These are phyloP conservation scores for Perizoma affinitatum DNA, from an alignment of 2,888 invertebrate species.

Conservation along the genomic window DNA sequence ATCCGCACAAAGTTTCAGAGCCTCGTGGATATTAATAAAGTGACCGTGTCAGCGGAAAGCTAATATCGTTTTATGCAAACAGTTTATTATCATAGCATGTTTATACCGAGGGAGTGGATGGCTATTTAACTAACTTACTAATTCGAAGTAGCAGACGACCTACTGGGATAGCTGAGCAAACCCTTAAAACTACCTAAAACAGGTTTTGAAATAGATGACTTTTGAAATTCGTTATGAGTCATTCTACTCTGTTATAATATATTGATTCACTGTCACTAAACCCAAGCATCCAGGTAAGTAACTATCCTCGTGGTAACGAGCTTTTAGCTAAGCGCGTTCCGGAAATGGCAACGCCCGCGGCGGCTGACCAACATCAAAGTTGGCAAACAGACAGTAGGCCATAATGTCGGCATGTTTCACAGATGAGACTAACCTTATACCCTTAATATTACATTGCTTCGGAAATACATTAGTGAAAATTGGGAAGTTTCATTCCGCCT, in stretches of 20 bases:
- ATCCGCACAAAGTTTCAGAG: slow-evolving; percentile 16
- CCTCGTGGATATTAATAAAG: slow-evolving; percentile 26
- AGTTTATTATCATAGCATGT: slow-evolving; percentile 54
- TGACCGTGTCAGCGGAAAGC: slow-evolving; percentile 49
- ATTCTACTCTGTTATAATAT: no score
- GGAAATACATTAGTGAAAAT: not conserved
- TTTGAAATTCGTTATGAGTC: no score
- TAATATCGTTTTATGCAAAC: slow-evolving; percentile 68
- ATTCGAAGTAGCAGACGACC: no score
- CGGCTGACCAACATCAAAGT: slow-evolving; percentile 62
- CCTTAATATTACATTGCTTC: not conserved
- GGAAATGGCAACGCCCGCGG: slow-evolving; percentile 47
- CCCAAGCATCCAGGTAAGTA: not conserved
- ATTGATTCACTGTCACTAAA: not conserved
- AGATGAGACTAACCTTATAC: slow-evolving; percentile 33
- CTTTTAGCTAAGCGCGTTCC: slow-evolving; percentile 35
- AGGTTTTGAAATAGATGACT: no score
- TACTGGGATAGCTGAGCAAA: no score
- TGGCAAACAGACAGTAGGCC: slow-evolving; percentile 49
- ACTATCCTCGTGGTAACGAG: slow-evolving; percentile 12
- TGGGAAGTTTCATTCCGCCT: no score
- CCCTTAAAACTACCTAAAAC: no score
- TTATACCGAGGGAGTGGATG: slow-evolving; percentile 35
- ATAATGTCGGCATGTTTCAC: slow-evolving; percentile 26
- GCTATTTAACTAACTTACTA: not conserved